A percentile compares a stretch with the other conserved stretches of the same genome.
Conservation (phyloP, 2,113 vertebrate species). For the Anas platyrhynchos region DNA sequence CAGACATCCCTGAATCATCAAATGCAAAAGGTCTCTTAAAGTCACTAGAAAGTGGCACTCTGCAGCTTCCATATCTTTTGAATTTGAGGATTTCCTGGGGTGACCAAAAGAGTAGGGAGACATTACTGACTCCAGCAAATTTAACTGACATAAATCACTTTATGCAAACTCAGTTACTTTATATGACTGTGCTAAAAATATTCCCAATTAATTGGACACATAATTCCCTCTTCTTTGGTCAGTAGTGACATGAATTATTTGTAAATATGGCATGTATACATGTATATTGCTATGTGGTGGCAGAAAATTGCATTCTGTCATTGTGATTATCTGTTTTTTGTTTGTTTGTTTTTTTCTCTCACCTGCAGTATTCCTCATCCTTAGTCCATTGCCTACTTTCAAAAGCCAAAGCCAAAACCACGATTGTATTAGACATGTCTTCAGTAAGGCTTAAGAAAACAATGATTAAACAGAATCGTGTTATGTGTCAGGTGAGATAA, state of each 20-base stretch:
- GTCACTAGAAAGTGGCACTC: not conserved
- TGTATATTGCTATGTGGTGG: not conserved
- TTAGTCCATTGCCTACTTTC: not conserved
- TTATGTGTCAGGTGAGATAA: not conserved
- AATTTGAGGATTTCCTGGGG: not conserved
- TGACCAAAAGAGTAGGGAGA: not conserved
- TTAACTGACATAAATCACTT: not conserved
- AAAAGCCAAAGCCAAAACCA: not conserved
- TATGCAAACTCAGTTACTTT: not conserved
- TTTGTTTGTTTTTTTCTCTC: not conserved
- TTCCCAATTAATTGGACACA: not conserved
- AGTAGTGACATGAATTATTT: not conserved
- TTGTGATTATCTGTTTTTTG: not conserved
- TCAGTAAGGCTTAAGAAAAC: not conserved
- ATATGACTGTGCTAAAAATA: not conserved
- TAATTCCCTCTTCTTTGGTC: not conserved
- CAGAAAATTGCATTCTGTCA: not conserved
- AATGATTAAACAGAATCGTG: not conserved
- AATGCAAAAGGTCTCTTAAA: not conserved
- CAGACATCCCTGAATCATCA: not conserved
- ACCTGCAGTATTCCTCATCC: not conserved
- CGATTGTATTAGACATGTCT: not conserved
- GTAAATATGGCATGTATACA: accelerated
- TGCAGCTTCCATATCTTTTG: not conserved
- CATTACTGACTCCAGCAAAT: not conserved